Conservation (phyloP, 2,113 vertebrate genomes). For the Epinephelus cyanopodus region DNA sequence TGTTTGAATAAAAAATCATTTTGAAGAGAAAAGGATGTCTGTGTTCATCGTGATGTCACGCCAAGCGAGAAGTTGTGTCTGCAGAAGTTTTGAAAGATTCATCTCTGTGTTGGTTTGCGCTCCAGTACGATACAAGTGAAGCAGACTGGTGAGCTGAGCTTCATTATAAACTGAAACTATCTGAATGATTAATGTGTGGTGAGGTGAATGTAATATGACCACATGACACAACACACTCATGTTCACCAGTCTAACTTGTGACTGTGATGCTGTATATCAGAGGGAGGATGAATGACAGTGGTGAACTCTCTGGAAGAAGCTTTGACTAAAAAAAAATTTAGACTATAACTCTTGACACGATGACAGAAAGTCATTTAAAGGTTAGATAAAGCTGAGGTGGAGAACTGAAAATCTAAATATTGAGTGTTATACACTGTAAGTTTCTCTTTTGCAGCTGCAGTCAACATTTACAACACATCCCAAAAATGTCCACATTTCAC, state of each 20-base stretch:
- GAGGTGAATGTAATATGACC: not conserved
- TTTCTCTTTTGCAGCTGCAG: too few species aligned
- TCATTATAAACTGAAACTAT: not conserved
- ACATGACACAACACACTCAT: not conserved
- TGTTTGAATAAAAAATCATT: constrained; percentile 7
- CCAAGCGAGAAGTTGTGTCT: too few species aligned
- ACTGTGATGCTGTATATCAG: not conserved
- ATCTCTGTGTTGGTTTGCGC: too few species aligned
- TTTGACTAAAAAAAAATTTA: not conserved
- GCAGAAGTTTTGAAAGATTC: too few species aligned
- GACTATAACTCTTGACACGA: not conserved
- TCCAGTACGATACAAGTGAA: too few species aligned
- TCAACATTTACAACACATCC: too few species aligned
- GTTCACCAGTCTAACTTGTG: not conserved
- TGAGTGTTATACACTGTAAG: too few species aligned
- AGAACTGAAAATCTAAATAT: too few species aligned
- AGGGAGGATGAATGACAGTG: not conserved
- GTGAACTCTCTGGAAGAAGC: not conserved
- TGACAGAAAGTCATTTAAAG: too few species aligned
- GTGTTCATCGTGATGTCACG: not conserved
- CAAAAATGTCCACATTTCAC: too few species aligned
- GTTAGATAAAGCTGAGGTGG: too few species aligned
- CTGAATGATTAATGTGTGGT: not conserved
- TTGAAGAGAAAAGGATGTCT: not conserved
- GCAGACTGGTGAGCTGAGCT: not conserved